Evolutionary conservation across 2,113 vertebrate genomes (phyloP), one percentile per base, ranked within the genome.

Genomic region (Pelvicachromis taeniatus): DNA sequence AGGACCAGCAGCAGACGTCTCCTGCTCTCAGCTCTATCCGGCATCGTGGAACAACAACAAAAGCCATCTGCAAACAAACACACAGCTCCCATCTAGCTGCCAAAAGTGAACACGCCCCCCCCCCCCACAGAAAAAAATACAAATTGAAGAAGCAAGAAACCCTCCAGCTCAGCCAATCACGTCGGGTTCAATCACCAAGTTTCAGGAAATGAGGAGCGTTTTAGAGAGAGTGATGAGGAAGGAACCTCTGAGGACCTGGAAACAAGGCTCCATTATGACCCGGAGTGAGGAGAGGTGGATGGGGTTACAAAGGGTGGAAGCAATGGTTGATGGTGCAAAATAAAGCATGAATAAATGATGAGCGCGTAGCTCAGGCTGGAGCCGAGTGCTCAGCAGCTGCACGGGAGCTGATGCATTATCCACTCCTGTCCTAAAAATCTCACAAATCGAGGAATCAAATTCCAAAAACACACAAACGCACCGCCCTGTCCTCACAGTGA

Each of bases 331-430:
- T 80, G 85, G 86, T 91, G 90, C 88, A 88, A 88, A 93, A 91
- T 78, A 52, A 83, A 87, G 16, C 88, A 90, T 95, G 80, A 95
- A 95, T 95, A 88, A 95, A 88, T 88, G 85, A 95, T 94, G 94
- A 94, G 88, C 33, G 84, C 58, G 14, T 56, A 81, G 81, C 84
- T 90, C 13, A 82, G 65, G 55, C 45, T 58, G 85, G 21, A 84
- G 84, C 82, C 88, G 81, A 94, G 89, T 90, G 93, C 93, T 84
- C 80, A 5, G 90, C 87, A 88, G 88, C 87, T 80, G 61, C 68
- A 42, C 59, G n/a, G 59, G 2, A 38, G n/a, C 3, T 23, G 70
- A 92, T 26, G 78, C 85, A 73, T 8, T 55, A 40, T 9, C 81
- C 40, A 38, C 79, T 16, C 17, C 63, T 53, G 48, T 3, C 14